Base-by-base conservation (phyloP, 1,140 invertebrate species). In the Drosophila elegans region DNA sequence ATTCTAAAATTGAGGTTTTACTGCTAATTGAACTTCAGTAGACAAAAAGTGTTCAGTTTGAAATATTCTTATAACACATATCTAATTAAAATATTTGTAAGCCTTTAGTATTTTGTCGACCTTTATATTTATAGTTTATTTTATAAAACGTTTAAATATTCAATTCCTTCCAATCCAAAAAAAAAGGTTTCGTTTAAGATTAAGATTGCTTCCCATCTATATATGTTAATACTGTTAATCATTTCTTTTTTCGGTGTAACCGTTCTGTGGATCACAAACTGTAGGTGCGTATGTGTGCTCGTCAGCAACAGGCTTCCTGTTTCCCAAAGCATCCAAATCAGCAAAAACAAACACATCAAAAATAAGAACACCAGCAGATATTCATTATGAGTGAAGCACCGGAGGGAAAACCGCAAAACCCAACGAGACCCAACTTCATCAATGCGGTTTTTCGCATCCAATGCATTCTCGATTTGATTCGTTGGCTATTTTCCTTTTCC, bases 241-340 rank as follows among this genome's bases (percentile, higher is more conserved):
- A 3, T 21, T 7, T 12, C 11, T 45, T 42, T 13, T 32, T 42
- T 10, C 29, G 7, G 25, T 41, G 25, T 25, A 41, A 7, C 4
- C 3, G 4, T 38, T 4, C 1, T 32, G 29, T 13, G 10, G 51
- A n/a, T 4, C 3, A 21, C 12, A 13, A 13, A 16, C 13, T 52
- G 64, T 4, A 16, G 16, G 13, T 29, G 52, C 38, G 54, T 21
- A 38, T 38, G 13, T 45, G 45, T 29, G 53, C 21, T 27, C 12
- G 77, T 46, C 63, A 84, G 81, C 77, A 85, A 84, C 81, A 84
- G 81, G 81, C 81, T 61, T 46, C 73, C 53, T 53, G 62, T 59
- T 45, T 67, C 48, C 38, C 48, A 52, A 46, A 42, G 21, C 46
- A 56, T 38, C 29, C 41, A 25, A 72, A 46, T 54, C 46, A 45